Evolutionary conservation across 2,113 vertebrate genomes (phyloP), one percentile per base, ranked within the genome.

Genomic region (Chiloscyllium plagiosum): DNA sequence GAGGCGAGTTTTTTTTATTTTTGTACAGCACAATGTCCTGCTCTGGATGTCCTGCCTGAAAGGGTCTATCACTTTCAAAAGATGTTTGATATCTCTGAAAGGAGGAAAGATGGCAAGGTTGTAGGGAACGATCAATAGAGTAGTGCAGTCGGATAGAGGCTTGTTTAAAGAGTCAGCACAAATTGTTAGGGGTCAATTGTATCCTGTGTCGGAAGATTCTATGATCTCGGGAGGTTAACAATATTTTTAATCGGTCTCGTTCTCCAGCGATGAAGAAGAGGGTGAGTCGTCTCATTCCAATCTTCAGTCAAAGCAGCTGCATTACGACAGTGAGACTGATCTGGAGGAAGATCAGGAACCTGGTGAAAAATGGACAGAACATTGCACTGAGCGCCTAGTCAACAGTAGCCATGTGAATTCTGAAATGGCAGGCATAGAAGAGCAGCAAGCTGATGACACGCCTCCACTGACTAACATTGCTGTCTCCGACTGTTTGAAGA

Each of bases 271-370:
- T 10, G 61, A 68, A 8, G 89, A 93, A 66, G 61, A 19, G 17
- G 89, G 6, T 7, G 65, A 66, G 6, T 22, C n/a, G 0, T 66
- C 89, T 10, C 61, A 12, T 37, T 37, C 89, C 89, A 66, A 66
- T 19, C 4, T n/a, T 66, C 61, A 8, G 3, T 42, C 61, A 1
- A 7, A 6, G 56, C 56, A n/a, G 56, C 33, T 93, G 33, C 61
- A 93, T 93, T 68, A 93, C 1, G 61, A 66, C 89, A 93, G 89
- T 37, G 89, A 93, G 17, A 93, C 89, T 3, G 89, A 93, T n/a
- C 66, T 93, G 89, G 89, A 93, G 7, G 89, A 93, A 22, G 61
- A 93, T 66, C 61, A 8, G 33, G 33, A 66, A 2, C 33, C 61
- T 1, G 33, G 56, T 66, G 61, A 66, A n/a, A 37, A 93, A 66